Evolutionary conservation across 2,113 vertebrate genomes (phyloP), one percentile per base, ranked within the genome.

Genomic region (Xiphophorus couchianus): DNA sequence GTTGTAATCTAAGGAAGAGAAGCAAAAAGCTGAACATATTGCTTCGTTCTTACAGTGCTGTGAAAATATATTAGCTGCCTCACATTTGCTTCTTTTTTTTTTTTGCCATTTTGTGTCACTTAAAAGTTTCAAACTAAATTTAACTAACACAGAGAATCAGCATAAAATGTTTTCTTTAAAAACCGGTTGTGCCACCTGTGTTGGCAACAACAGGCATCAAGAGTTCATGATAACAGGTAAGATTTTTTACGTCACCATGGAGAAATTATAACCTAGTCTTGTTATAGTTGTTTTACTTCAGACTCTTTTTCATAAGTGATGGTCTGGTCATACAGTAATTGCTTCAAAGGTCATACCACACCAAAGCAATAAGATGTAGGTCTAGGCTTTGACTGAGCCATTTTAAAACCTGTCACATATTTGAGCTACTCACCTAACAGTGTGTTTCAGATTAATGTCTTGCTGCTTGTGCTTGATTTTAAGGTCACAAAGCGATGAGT

Each of bases 1-100:
- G 97, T 99, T 0, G 98, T 99, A 82, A 99, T 96, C 97, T 99
- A 0, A 39, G 10, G 71, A 88, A 66, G 60, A 86, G 7, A 30
- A 80, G 81, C 48, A 76, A 0, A 62, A 31, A 37, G 62, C 31
- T 60, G 74, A 19, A 44, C 29, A 71, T 39, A 54, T 58, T 51
- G 4, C 17, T 63, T 6, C 25, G 19, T 14, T 62, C 31, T 58
- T 39, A 58, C 37, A 54, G 48, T 17, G 48, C 48, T 51, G 48
- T 22, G 17, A 51, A 44, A 48, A 48, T 17, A 15, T 19, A 17
- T 48, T 48, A 17, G 14, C 15, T 5, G 15, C 15, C 44, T 19
- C 5, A 48, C 17, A 48, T 17, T 48, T 37, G 35, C 35, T 37
- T 37, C 35, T 48, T 58, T 17, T 7, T 22, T 22, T 28, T 22